Conservation (phyloP, 2,888 invertebrate genomes). For the Habroteleia sp. region DNA sequence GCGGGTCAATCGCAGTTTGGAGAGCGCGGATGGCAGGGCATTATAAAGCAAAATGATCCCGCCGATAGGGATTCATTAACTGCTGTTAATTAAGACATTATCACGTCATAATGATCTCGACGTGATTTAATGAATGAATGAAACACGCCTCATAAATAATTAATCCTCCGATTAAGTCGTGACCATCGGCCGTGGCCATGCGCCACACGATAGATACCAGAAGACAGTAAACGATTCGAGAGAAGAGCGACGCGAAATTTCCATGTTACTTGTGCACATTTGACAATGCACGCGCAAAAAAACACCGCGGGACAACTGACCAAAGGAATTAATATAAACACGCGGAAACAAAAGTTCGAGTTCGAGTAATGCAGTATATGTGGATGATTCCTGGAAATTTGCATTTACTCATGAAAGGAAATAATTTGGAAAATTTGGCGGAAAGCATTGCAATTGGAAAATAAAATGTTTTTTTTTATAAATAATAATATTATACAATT, state of each 20-base stretch:
- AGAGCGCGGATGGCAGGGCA: conserved; percentile 69
- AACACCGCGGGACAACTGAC: too few relatives aligned
- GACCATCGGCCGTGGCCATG: conserved; percentile 74
- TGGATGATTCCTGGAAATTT: too few relatives aligned
- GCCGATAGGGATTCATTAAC: conserved; percentile 80
- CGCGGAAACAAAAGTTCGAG: too few relatives aligned
- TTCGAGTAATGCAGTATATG: too few relatives aligned
- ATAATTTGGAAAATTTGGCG: too few relatives aligned
- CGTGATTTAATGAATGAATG: conserved; percentile 80
- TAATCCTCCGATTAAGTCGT: conserved; percentile 78
- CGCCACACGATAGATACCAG: conserved; percentile 62
- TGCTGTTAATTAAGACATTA: conserved; percentile 81
- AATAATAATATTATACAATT: too few relatives aligned
- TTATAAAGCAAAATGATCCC: conserved; percentile 75
- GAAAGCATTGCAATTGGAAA: too few relatives aligned
- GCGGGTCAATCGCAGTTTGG: conserved; percentile 77
- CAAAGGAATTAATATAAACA: too few relatives aligned
- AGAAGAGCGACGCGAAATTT: conserved; percentile 62
- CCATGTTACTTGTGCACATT: conserved; percentile 50
- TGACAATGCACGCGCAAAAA: conserved; percentile 22
- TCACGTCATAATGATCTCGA: conserved; percentile 81
- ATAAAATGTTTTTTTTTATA: too few relatives aligned
- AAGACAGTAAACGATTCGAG: conserved; percentile 60
- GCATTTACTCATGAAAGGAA: too few relatives aligned
- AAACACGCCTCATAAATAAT: conserved; percentile 81